Evolutionary conservation across 1,140 invertebrate genomes (phyloP), one percentile per base, ranked within the genome.

Genomic region (Mamestra configurata): DNA sequence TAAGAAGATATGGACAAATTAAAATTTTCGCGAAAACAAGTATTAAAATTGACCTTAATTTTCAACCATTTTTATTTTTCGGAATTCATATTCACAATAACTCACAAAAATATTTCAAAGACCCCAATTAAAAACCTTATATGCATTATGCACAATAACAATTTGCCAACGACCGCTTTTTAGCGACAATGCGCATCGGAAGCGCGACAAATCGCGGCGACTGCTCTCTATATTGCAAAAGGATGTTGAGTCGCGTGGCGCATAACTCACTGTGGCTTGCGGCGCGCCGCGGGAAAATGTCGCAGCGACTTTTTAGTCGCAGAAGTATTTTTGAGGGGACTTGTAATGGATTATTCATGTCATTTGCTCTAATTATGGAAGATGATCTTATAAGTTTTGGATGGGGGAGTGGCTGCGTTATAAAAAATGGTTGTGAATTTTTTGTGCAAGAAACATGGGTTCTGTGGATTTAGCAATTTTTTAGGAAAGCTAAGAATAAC

Each of bases 211-310:
- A 88, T 88, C 72, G 82, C 27, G n/a, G 82, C 84, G 80, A 75
- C 72, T 82, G 84, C 77, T 81, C 73, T 43, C 22, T 81, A 84
- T 85, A 87, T 85, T 85, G 86, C 76, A 78, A 80, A 84, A 82
- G 82, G 84, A 87, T 87, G 86, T 87, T 24, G 75, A 37, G 80
- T 22, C 86, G 79, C 86, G 86, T 88, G 86, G 18, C 82, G 53
- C 11, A 57, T 84, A 76, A 84, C 77, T 79, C 77, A 85, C 76
- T 31, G 68, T 49, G 72, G 71, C 64, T 49, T 53, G 59, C 18
- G 73, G 66, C 61, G 53, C 37, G 40, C 77, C 71, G 61, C 66
- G 66, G 66, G 66, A 70, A 49, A 70, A 49, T 70, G 40, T 46
- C 22, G 20, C 40, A 27, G 22, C 61, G 64, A 78, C 43, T 78